phyloP scores from a whole-genome alignment of 2,113 vertebrate species.

The Podocnemis expansa region DNA sequence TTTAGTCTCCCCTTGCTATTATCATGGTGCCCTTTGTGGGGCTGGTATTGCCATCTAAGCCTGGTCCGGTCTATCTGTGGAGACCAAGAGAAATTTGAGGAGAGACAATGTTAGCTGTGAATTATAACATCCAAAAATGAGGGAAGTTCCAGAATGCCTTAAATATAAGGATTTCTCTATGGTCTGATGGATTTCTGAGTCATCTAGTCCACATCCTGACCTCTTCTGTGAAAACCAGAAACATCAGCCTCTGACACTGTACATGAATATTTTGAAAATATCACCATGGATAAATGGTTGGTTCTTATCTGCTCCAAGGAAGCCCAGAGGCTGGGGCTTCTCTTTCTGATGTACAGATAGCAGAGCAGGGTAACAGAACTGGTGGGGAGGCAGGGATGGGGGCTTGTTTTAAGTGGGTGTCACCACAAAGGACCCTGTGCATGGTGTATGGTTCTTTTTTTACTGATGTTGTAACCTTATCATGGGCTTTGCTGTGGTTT shows the following conservation, averaged over 20 bases:
- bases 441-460: not conserved
- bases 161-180: not conserved
- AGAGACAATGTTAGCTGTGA: not conserved
- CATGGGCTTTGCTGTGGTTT: constrained; percentile 77
- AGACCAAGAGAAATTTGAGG: not conserved
- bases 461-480: constrained; percentile 42
- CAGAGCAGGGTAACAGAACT: not conserved
- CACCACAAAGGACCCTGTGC: not conserved
- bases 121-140: not conserved
- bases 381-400: not conserved
- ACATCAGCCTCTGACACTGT: constrained; percentile 42
- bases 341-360: not conserved
- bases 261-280: not conserved
- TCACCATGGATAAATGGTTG: not conserved
- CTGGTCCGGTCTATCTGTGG: not conserved
- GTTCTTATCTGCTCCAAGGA: not conserved
- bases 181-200: not conserved
- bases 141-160: not conserved
- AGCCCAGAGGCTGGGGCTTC: not conserved
- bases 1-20: not conserved
- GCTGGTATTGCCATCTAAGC: not conserved
- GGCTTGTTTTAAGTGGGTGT: not conserved
- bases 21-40: not conserved
- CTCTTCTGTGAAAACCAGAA: constrained; percentile 54
- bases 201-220: not conserved